These are phyloP conservation scores for Toxotes chatareus DNA, from an alignment of 2,113 vertebrate genomes.

Conservation along the genomic window DNA sequence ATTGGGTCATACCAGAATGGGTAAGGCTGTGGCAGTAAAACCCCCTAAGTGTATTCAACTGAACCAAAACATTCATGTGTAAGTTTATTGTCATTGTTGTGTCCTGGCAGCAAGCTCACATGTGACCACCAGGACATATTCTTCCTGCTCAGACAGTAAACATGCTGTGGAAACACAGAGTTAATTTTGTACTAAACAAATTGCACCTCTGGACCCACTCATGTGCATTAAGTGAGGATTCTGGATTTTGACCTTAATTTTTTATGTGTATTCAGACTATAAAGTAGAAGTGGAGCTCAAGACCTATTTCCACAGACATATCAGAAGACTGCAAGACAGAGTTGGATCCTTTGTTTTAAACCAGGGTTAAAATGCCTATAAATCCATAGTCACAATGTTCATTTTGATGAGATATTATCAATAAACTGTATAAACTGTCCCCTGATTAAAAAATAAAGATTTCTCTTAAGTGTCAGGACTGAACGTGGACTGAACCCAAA, in stretches of 20 bases:
- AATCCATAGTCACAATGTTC: background rate
- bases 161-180: background rate
- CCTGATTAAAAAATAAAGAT: constrained; percentile 1
- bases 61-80: background rate
- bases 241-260: background rate
- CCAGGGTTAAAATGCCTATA: background rate
- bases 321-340: background rate
- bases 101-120: background rate
- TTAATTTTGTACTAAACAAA: background rate
- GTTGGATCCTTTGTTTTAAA: background rate
- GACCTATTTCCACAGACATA: background rate
- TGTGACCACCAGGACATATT: background rate
- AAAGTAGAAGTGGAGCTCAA: background rate
- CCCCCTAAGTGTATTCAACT: too few species aligned
- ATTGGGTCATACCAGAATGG: too few species aligned
- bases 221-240: background rate
- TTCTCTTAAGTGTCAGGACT: background rate
- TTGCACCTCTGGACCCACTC: background rate
- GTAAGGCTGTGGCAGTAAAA: too few species aligned
- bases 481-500: too few species aligned
- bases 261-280: background rate
- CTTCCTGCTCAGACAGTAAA: background rate
- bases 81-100: background rate
- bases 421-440: constrained; percentile 25
- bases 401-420: constrained; percentile 15